Conservation (phyloP, 2,797 vertebrate species). For the Catharus ustulatus region DNA sequence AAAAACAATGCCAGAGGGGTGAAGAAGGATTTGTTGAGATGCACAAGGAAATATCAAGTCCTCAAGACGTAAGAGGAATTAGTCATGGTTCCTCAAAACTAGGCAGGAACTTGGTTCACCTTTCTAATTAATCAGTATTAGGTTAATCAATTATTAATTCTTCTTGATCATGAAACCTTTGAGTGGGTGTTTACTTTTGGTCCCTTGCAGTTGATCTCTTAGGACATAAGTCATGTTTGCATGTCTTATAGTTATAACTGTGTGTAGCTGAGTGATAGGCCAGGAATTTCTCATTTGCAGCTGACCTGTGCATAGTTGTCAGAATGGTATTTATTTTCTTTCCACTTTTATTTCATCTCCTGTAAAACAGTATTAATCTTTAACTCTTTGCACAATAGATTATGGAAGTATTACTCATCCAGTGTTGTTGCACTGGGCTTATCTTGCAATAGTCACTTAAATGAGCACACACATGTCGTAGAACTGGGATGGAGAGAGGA, state of each 20-base stretch:
- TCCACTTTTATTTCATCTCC: background rate
- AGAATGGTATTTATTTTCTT: constrained; percentile 6
- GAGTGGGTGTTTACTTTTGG: background rate
- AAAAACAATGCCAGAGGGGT: background rate
- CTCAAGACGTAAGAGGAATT: background rate
- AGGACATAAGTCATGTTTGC: background rate
- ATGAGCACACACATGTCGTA: background rate
- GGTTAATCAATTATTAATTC: constrained; percentile 7
- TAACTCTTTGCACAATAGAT: constrained; percentile 21
- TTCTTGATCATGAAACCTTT: background rate
- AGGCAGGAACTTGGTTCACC: background rate
- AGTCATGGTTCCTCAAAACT: background rate
- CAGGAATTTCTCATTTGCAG: background rate
- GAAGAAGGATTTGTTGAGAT: background rate
- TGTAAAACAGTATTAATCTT: background rate
- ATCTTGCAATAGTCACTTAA: background rate
- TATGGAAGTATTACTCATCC: constrained; percentile 27
- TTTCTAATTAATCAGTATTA: background rate
- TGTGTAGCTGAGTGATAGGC: background rate
- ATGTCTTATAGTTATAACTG: background rate
- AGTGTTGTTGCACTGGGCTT: background rate
- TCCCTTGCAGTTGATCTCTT: background rate
- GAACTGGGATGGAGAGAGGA: background rate
- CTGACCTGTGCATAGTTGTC: background rate
- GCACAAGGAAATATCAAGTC: background rate